Evolutionary conservation across 2,113 vertebrate genomes (phyloP).

Genomic region (Cryptomyrus ogoouensis): DNA sequence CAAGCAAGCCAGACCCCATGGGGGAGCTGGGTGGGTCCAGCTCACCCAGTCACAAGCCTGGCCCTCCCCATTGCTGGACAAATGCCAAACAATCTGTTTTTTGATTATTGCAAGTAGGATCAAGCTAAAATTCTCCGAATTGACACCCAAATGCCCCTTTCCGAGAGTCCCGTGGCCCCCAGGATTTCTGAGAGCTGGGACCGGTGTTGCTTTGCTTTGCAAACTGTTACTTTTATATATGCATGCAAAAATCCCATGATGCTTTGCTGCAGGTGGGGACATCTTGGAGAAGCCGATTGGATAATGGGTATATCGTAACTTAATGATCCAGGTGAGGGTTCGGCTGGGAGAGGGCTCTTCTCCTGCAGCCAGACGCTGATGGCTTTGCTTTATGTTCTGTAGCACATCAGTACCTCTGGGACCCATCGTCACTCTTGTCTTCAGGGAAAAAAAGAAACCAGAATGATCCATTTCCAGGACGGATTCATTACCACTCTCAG

Average conservation of each 20-base stretch:
- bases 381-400: neutral
- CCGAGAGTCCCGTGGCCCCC: neutral
- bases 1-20: neutral
- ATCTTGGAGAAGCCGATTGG: neutral
- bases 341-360: neutral
- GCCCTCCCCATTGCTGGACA: neutral
- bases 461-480: neutral
- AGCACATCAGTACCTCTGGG: neutral
- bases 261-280: neutral
- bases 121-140: neutral
- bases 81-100: neutral
- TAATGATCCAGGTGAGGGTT: neutral
- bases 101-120: neutral
- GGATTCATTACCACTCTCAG: neutral
- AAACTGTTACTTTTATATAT: neutral
- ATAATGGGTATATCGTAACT: neutral
- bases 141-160: neutral
- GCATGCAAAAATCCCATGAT: neutral
- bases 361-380: neutral
- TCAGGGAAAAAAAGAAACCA: neutral
- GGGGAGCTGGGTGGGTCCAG: neutral
- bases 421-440: neutral
- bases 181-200: neutral
- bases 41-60: neutral
- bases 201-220: neutral